These are phyloP conservation scores for Rhinella marina DNA, from an alignment of 2,797 vertebrate genomes.

Conservation along the genomic window DNA sequence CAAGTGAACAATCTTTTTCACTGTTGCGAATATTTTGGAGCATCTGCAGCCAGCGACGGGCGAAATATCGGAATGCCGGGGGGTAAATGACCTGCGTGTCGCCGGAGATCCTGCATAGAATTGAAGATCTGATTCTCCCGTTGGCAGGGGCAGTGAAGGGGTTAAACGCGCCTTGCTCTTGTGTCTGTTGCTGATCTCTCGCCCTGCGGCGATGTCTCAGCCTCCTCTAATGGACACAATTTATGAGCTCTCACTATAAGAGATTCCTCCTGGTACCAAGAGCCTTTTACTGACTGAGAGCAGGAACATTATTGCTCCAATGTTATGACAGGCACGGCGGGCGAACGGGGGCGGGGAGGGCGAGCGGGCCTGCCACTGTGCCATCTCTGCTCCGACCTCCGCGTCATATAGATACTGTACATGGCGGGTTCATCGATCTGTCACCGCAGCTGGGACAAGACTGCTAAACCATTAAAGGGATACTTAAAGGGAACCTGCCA, in stretches of 20 bases:
- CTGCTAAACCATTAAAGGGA: neutral
- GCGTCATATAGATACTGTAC: neutral
- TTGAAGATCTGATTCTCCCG: neutral
- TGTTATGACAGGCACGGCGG: conserved; percentile 7
- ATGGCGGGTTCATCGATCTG: conserved; percentile 12
- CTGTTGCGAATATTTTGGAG: no score
- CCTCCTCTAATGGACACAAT: conserved; percentile 31
- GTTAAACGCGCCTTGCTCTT: neutral
- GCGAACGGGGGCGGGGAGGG: neutral
- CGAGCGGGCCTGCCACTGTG: neutral
- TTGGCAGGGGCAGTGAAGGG: neutral
- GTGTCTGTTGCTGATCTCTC: neutral
- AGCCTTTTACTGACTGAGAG: conserved; percentile 19
- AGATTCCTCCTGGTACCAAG: conserved; percentile 1
- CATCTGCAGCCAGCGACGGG: no score
- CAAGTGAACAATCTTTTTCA: neutral
- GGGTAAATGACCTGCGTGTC: neutral
- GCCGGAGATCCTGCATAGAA: neutral
- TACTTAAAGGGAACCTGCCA: neutral
- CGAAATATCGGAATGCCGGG: neutral
- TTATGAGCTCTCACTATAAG: conserved; percentile 25
- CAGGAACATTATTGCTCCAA: neutral
- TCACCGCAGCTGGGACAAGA: neutral
- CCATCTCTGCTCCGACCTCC: neutral
- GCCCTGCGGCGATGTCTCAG: conserved; percentile 6